Base-by-base conservation (phyloP, 2,888 invertebrate genomes). In the Microdon myrmicae region DNA sequence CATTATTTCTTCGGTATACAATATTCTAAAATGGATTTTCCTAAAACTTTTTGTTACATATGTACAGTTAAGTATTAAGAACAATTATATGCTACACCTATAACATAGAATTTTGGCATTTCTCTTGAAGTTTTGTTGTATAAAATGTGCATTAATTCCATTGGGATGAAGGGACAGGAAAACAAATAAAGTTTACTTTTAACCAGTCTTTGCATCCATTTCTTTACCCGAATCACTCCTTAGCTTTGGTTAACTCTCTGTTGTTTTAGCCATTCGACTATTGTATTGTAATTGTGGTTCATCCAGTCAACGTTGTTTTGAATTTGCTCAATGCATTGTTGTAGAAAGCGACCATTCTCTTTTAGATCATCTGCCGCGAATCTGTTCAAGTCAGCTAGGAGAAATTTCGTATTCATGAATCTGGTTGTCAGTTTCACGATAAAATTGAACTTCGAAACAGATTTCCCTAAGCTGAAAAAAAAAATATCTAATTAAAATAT, bases 281-380 rank as follows among this genome's bases (percentile, higher is more conserved):
- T 90, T 2, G 84, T 84, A 43, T 85, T 81, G 73, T 89, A 90
- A 79, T 93, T 90, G 34, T 82, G 82, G 41, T 87, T 82, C 85
- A 90, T 88, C 95, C 95, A 96, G 68, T 87, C 85, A 0, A 94
- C 88, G 75, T 94, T 94, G 3, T 89, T 87, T 68, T 89, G 85
- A 0, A 89, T 88, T 41, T 88, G 86, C 74, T 95, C 95, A 5
- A 94, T 78, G 0, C 90, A 87, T 79, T 94, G 94, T 56, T 87
- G 85, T 0, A 91, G 86, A 0, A 90, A 87, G 64, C 92, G 80
- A 0, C 90, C 89, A 8, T 90, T 82, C 51, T 90, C 88, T 29
- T 85, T 83, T 53, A 84, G 82, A 47, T 85, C 85, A 44, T 84
- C 84, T 1, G 80, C 79, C 1, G 87, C 83, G 73, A 92, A 92